Conservation (phyloP, 2,113 vertebrate genomes). For the Cariama cristata region DNA sequence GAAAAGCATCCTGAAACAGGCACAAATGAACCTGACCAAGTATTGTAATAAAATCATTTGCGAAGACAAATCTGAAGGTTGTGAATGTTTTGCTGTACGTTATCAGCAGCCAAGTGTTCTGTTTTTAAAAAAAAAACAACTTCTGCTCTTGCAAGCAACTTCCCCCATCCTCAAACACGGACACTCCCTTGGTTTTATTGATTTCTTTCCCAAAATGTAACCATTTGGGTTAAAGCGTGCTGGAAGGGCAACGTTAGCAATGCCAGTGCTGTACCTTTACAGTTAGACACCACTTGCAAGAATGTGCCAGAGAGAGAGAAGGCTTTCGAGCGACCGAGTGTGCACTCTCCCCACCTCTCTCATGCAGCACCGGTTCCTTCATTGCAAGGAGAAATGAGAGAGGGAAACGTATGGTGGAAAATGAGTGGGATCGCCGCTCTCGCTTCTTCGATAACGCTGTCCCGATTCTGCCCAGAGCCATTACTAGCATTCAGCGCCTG, state of each 20-base stretch:
- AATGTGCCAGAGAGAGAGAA: neutral
- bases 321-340: accelerated
- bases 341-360: neutral
- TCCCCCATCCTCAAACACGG: accelerated
- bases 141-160: neutral
- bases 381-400: too few relatives aligned
- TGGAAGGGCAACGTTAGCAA: neutral
- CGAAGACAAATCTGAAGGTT: neutral
- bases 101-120: neutral
- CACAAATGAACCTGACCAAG: neutral
- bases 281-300: neutral
- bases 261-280: neutral
- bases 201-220: neutral
- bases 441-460: accelerated
- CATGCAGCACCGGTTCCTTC: neutral
- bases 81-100: neutral
- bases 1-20: neutral
- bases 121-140: neutral
- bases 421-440: accelerated
- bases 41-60: neutral
- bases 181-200: neutral
- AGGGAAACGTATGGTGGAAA: neutral
- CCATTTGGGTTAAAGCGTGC: neutral
- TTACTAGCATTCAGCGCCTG: neutral
- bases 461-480: neutral